These are phyloP conservation scores for Elmis aenea DNA, from an alignment of 2,888 invertebrate genomes.

Conservation along the genomic window DNA sequence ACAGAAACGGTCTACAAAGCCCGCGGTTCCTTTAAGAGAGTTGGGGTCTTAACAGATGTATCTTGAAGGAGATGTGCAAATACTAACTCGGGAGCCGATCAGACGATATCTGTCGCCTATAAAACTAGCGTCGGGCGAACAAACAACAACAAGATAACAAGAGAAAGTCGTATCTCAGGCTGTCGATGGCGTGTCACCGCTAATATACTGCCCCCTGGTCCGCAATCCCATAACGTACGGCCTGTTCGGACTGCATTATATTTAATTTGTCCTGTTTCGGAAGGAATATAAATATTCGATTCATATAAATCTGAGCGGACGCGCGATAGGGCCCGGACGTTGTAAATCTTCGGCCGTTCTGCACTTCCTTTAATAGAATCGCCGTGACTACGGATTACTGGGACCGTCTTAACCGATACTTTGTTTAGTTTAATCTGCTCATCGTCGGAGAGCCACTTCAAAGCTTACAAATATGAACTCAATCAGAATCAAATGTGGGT, in stretches of 20 bases:
- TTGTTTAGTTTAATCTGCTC: slow-evolving; percentile 40
- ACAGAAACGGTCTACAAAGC: slow-evolving; percentile 20
- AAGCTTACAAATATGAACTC: slow-evolving; percentile 40
- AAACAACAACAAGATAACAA: slow-evolving; percentile 30
- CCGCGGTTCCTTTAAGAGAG: slow-evolving; percentile 17
- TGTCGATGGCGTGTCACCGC: slow-evolving; percentile 28
- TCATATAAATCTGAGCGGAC: slow-evolving; percentile 39
- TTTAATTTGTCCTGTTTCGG: slow-evolving; percentile 39
- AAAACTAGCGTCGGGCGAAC: slow-evolving; percentile 25
- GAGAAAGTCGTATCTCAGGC: slow-evolving; percentile 25
- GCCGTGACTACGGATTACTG: slow-evolving; percentile 21
- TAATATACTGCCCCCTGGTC: slow-evolving; percentile 25
- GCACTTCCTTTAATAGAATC: slow-evolving; percentile 19
- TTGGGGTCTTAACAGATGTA: slow-evolving; percentile 13
- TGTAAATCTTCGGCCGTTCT: slow-evolving; percentile 11
- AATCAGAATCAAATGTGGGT: slow-evolving; percentile 45
- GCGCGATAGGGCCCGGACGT: slow-evolving; percentile 11
- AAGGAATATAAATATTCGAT: slow-evolving; percentile 42
- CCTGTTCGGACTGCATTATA: slow-evolving; percentile 33
- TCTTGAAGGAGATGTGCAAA: slow-evolving; percentile 20
- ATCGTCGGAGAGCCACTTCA: slow-evolving; percentile 36
- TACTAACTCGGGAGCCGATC: slow-evolving; percentile 22
- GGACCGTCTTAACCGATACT: slow-evolving; percentile 32
- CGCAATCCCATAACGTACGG: slow-evolving; percentile 18
- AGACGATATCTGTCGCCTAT: slow-evolving; percentile 24